Base-by-base conservation (phyloP, 2,113 vertebrate genomes). In the Pollachius pollachius region DNA sequence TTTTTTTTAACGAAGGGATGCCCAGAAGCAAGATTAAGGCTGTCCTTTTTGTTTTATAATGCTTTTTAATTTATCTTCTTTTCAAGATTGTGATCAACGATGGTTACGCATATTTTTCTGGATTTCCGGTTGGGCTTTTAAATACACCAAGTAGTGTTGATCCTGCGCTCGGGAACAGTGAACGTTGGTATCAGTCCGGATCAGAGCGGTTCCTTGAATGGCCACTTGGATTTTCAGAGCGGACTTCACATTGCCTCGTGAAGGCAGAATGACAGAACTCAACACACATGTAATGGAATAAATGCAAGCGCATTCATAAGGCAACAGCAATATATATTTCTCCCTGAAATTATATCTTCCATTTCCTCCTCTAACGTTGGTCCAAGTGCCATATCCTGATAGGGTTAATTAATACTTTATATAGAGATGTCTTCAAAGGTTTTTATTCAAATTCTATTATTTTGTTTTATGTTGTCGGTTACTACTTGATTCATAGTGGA, bases 101-200 rank as follows among this genome's bases (percentile, higher is more conserved):
- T 74, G 66, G 78, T 78, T 69, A 54, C 54, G 41, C 54, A 13
- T 57, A n/a, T 57, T 57, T 57, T 57, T 80, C 81, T 87, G 84
- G 81, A 80, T 82, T 74, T 72, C 23, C 23, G 74, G 41, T 68
- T 54, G 68, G 77, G 79, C 76, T 87, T 76, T 85, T 73, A 30
- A 48, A 70, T 73, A 12, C 52, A 52, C 23, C 3, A 13, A 1
- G 23, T n/a, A 9, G 41, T 48, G 8, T 48, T 48, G 41, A 7
- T 48, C 41, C 41, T 48, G 41, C 41, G 12, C 41, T 34, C 30
- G 6, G 30, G 6, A 5, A 34, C 30, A 4, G 30, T 34, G 30
- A 34, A 34, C 30, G 30, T 1, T 34, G 30, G 30, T 34, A 34
- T 34, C 30, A 30, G 30, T 30, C 30, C 30, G 30, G 30, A 3